Evolutionary conservation across 2,113 vertebrate genomes (phyloP), one percentile per base, ranked within the genome.

Genomic region (Lepisosteus oculatus): DNA sequence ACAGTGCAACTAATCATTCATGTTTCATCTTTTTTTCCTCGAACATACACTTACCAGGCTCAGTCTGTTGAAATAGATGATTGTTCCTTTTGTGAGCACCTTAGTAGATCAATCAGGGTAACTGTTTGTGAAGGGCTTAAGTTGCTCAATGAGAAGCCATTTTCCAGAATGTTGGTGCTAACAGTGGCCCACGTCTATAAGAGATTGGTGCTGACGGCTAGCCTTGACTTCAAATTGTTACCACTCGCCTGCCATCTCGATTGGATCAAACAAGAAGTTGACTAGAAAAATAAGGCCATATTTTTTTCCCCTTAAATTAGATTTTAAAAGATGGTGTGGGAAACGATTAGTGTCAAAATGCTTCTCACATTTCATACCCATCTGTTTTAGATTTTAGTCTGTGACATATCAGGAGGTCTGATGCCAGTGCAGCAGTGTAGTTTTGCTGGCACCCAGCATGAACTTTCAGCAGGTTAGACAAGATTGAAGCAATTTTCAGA

Each of bases 201-300:
- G 77, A 75, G 80, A 77, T 85, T 76, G 61, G 67, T 73, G 59
- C 55, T 85, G 78, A 76, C 79, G 78, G 55, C 54, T 82, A 68
- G 78, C 74, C 72, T 64, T 86, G 81, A 88, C 63, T 77, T 70
- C 54, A 85, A 81, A 83, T 89, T 84, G 74, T 80, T 84, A 85
- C 74, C 80, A 78, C 78, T 81, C 82, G 76, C 69, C 66, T 70
- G 76, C 65, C 71, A 80, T 68, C 55, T 67, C 73, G 43, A 61
- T 47, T 69, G 79, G 78, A 80, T 81, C 74, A 78, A 70, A 83
- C 76, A 56, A 61, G 11, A 73, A 65, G n/a, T 80, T 71, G 79
- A 72, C 75, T 85, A 72, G 63, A 84, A 81, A 80, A 81, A 66
- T 68, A 85, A 80, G 8, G 17, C 41, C 62, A 71, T 17, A 55